phyloP scores from a whole-genome alignment of 2,113 vertebrate genomes.

The Aythya baeri region DNA sequence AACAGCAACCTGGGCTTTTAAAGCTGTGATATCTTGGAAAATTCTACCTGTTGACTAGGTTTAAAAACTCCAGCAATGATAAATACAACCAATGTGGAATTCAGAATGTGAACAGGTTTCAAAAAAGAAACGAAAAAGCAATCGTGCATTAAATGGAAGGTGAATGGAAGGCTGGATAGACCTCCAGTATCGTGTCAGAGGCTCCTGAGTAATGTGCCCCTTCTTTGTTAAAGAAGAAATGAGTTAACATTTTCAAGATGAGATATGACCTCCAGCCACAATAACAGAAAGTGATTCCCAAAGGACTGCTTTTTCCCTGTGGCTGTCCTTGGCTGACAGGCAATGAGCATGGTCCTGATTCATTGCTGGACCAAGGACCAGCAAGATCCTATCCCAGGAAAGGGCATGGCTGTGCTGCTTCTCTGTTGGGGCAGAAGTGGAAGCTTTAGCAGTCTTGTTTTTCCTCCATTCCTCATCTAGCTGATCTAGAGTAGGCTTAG shows the following conservation, averaged over 20 bases:
- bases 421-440: background rate
- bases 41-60: background rate
- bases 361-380: background rate
- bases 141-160: background rate
- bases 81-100: background rate
- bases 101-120: background rate
- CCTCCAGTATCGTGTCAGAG: background rate
- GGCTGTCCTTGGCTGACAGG: background rate
- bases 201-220: background rate
- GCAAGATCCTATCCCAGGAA: background rate
- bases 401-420: background rate
- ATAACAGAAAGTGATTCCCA: background rate
- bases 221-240: background rate
- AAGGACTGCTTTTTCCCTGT: background rate
- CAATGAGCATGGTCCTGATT: background rate
- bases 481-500: background rate
- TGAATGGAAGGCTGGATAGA: background rate
- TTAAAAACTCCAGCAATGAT: background rate
- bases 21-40: background rate
- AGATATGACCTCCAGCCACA: background rate
- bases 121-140: background rate
- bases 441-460: background rate
- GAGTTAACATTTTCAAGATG: background rate
- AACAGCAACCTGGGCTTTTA: background rate
- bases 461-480: background rate